phyloP scores from a whole-genome alignment of 2,888 invertebrate genomes.

The Masnerella sp. region DNA sequence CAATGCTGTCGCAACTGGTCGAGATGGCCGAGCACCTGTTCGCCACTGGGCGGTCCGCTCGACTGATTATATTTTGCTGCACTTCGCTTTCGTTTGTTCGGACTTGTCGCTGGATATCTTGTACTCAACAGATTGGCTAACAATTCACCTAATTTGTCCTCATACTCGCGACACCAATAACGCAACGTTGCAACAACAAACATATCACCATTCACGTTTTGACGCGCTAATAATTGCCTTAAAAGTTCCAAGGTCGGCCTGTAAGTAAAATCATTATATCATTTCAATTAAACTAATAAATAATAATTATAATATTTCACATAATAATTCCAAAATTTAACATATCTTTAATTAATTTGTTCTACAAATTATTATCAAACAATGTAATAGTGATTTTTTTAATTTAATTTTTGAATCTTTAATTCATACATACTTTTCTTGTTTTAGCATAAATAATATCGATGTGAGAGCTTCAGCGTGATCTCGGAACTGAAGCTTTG shows the following conservation, averaged over 20 bases:
- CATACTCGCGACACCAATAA: constrained; percentile 95
- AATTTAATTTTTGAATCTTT: neutral
- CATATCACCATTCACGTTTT: constrained; percentile 86
- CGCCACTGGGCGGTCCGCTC: constrained; percentile 87
- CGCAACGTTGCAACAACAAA: constrained; percentile 95
- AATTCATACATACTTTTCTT: constrained; percentile 83
- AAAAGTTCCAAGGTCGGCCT: constrained; percentile 91
- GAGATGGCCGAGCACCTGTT: constrained; percentile 93
- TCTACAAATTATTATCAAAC: too few relatives aligned
- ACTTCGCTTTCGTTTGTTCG: constrained; percentile 93
- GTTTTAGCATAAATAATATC: constrained; percentile 92
- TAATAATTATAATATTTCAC: too few relatives aligned
- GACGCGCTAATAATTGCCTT: constrained; percentile 88
- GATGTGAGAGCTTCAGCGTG: constrained; percentile 96
- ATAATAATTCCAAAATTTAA: too few relatives aligned
- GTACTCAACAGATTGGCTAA: constrained; percentile 88
- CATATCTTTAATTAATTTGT: too few relatives aligned
- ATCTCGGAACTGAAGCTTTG: constrained; percentile 88
- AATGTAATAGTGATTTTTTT: constrained; percentile 74
- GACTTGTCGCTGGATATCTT: constrained; percentile 91
- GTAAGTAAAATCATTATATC: constrained; percentile 62
- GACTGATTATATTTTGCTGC: constrained; percentile 84
- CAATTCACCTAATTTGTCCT: constrained; percentile 91
- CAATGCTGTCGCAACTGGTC: constrained; percentile 92
- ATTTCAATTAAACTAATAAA: too few relatives aligned